Base-by-base conservation (phyloP, 2,888 invertebrate species). In the Eumacrocentrus americanus region DNA sequence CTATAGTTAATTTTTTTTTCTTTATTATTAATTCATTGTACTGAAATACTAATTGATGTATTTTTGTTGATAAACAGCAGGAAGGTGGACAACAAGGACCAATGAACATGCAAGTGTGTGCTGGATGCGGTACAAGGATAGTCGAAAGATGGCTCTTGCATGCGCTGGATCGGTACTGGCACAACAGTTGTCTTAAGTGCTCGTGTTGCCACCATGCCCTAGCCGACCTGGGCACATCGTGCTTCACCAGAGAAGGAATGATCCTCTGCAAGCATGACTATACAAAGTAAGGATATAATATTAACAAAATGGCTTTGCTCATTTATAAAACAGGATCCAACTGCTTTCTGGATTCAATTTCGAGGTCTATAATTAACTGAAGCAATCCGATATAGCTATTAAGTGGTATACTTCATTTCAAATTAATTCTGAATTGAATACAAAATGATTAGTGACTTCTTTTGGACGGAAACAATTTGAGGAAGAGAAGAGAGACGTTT, bases 181-280 rank as follows among this genome's bases (percentile, higher is more conserved):
- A 96, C 85, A 94, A 94, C 85, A 89, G 90, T 73, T 96, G 96
- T 83, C 88, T 96, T 76, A 96, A 95, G 84, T 96, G 96, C 86
- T 89, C 92, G 78, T 92, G 91, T 83, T 96, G 96, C 82, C 90
- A 90, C 69, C 91, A 91, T 69, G 90, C 91, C 81, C 86, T 96
- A 71, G 95, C 94, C 75, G 95, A 96, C 81, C 90, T 95, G 82
- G 95, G 94, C 66, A 86, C 89, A 68, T 92, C 94, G 77, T 96
- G 95, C 86, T 96, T 92, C 84, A 91, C 92, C 82, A 92, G 92
- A 85, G 90, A 91, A 67, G 93, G 93, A 75, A 93, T 96, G 91
- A 94, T 96, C 82, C 88, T 96, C 78, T 96, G 96, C 89, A 93
- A 92, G 87, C 90, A 88, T 83, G 96, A 96, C 84, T 96, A 96